phyloP scores from a whole-genome alignment of 2,113 vertebrate species.

The Mormyrus iriodes region DNA sequence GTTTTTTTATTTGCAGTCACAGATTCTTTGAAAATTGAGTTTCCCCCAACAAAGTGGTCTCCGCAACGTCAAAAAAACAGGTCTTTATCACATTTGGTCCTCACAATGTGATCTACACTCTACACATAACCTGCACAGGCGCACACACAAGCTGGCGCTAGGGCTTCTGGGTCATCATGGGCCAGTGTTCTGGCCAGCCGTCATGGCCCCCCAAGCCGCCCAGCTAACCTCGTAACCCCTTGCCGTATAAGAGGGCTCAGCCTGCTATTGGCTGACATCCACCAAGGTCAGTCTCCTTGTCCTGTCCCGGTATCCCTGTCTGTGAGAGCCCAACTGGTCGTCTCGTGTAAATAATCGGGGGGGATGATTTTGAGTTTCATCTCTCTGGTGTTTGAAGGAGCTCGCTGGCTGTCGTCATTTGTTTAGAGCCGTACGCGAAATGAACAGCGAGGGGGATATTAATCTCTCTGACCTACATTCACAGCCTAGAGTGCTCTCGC shows the following conservation, averaged over 20 bases:
- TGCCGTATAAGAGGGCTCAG: background rate
- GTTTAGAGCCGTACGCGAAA: slow-evolving; percentile 3
- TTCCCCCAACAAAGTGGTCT: background rate
- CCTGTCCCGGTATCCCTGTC: background rate
- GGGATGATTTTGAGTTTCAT: background rate
- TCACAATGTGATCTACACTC: background rate
- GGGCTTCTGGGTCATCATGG: background rate
- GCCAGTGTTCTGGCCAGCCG: background rate
- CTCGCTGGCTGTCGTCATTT: background rate
- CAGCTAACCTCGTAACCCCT: background rate
- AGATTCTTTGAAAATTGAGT: background rate
- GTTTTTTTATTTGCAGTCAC: background rate
- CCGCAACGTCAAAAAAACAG: background rate
- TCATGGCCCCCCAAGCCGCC: background rate
- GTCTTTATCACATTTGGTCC: background rate
- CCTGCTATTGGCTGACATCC: background rate
- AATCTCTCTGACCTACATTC: slow-evolving; percentile 22
- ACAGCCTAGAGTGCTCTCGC: background rate
- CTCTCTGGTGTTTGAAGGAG: slow-evolving; percentile 2
- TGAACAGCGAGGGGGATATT: background rate
- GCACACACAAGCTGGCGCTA: background rate
- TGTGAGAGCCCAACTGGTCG: background rate
- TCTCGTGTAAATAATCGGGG: slow-evolving; percentile 1
- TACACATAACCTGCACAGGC: background rate
- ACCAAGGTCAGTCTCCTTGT: background rate